Percentiles rank a stretch among this genome's conserved stretches.
These are phyloP conservation scores for Drosophila dunni DNA, from an alignment of 1,140 invertebrate genomes.

Conservation along the genomic window DNA sequence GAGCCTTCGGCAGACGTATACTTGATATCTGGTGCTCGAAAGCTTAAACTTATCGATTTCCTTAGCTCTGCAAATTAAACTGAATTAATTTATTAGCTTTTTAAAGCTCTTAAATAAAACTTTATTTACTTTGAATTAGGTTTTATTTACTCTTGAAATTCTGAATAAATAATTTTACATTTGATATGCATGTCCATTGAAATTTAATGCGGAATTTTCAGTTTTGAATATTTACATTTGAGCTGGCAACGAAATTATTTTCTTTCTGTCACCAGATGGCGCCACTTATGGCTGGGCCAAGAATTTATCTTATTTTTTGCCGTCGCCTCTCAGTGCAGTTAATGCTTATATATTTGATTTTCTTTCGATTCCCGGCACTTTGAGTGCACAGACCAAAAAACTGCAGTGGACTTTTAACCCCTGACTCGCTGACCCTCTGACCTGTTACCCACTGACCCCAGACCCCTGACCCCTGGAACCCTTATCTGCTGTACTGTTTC, in stretches of 20 bases:
- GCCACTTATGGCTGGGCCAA: background rate
- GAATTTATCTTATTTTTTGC: conserved; percentile 28
- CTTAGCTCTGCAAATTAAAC: too few relatives aligned
- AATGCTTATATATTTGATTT: conserved; percentile 15
- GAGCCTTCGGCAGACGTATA: too few relatives aligned
- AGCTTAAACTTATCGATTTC: too few relatives aligned
- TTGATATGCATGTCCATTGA: background rate
- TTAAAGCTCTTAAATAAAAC: too few relatives aligned
- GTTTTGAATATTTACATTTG: conserved; percentile 5
- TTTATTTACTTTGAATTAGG: too few relatives aligned
- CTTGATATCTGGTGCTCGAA: too few relatives aligned
- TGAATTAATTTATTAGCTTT: too few relatives aligned
- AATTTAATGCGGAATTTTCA: background rate
- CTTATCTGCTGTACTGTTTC: background rate
- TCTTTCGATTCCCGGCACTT: conserved; percentile 2
- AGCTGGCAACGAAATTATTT: background rate
- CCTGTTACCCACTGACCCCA: too few relatives aligned
- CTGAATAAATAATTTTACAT: too few relatives aligned
- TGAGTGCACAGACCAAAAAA: conserved; percentile 4
- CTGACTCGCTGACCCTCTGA: background rate
- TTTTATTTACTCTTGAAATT: too few relatives aligned
- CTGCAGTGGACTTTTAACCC: background rate
- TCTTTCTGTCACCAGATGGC: conserved; percentile 20
- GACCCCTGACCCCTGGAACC: too few relatives aligned
- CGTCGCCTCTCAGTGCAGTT: conserved; percentile 1